phyloP scores from a whole-genome alignment of 2,797 vertebrate species.

The Ctenosaura bakeri region DNA sequence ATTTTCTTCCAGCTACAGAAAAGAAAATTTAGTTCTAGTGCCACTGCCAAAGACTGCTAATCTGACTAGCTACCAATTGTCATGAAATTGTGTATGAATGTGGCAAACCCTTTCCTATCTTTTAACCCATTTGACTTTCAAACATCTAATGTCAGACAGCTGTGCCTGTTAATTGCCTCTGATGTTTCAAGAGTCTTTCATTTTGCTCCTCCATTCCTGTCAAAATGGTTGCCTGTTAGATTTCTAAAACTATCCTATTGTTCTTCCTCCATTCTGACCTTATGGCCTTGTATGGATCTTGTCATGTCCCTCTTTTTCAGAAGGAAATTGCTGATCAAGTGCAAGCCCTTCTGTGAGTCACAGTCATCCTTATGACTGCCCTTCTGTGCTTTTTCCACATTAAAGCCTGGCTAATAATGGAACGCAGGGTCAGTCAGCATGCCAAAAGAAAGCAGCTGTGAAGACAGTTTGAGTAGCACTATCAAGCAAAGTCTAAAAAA shows the following conservation, averaged over 20 bases:
- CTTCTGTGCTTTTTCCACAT: conserved; percentile 9
- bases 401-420: conserved; percentile 3
- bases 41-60: not conserved
- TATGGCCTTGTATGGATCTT: not conserved
- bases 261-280: not conserved
- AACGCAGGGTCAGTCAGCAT: not conserved
- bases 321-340: not conserved
- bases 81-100: not conserved
- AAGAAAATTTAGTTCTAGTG: not conserved
- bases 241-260: not conserved
- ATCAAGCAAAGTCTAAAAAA: not conserved
- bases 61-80: not conserved
- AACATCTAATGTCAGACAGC: not conserved
- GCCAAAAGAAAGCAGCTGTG: conserved; percentile 39
- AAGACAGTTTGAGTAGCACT: not conserved
- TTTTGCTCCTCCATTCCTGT: not conserved
- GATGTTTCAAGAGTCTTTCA: not conserved
- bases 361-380: not conserved
- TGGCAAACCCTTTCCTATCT: not conserved
- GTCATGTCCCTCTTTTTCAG: not conserved
- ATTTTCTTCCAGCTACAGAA: not conserved
- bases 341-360: not conserved
- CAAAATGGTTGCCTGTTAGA: conserved; percentile 14
- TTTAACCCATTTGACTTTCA: not conserved
- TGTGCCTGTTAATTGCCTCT: not conserved